Percentiles rank a stretch among this genome's conserved stretches.
Evolutionary conservation across 2,113 vertebrate species (phyloP).

Genomic region (Globicephala melas): DNA sequence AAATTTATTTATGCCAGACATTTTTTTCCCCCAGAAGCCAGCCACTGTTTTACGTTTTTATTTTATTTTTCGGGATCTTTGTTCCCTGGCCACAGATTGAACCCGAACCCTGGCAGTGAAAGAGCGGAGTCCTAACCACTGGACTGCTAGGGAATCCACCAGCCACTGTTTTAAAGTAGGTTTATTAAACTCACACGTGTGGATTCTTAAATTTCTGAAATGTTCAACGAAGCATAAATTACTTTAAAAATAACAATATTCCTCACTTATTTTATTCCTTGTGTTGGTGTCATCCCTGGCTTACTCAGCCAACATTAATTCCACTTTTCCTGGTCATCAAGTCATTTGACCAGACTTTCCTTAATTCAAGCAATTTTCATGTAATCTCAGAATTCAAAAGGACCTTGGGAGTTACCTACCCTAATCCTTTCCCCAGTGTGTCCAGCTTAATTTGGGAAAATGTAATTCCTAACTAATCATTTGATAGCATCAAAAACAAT

Average conservation of each 20-base stretch:
- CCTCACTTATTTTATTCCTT: not conserved
- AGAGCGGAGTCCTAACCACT: not conserved
- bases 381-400: not conserved
- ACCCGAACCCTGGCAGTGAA: not conserved
- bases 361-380: not conserved
- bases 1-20: not conserved
- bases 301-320: not conserved
- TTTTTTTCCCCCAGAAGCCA: not conserved
- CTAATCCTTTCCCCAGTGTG: not conserved
- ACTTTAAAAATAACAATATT: not conserved
- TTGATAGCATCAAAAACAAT: not conserved
- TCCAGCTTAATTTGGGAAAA: not conserved
- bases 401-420: not conserved
- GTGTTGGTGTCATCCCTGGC: not conserved
- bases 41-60: not conserved
- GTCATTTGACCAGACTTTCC: not conserved
- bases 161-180: not conserved
- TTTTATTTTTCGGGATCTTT: not conserved
- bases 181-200: not conserved
- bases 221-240: not conserved
- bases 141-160: not conserved
- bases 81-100: not conserved
- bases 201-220: conserved; percentile 13
- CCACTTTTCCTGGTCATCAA: not conserved
- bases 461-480: not conserved